Evolutionary conservation across 2,797 vertebrate genomes (phyloP), one percentile per base, ranked within the genome.

Genomic region (Mormyrus hasselquistii): DNA sequence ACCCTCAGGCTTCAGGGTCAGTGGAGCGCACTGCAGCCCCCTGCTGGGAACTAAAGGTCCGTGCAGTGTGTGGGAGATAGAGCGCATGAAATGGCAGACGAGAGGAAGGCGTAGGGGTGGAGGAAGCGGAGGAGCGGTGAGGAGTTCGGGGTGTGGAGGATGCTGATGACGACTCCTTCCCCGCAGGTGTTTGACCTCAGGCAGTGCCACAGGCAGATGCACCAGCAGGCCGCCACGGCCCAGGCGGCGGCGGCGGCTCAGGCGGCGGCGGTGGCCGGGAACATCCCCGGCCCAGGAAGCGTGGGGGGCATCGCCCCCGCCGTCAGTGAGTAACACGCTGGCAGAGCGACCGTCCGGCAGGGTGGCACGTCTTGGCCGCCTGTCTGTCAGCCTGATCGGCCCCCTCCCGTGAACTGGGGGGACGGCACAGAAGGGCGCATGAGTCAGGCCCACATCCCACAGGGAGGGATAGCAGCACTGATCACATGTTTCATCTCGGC

Each of bases 161-260:
- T 14, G 41, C 41, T 29, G 47, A 12, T 12, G 22, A n/a, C 47
- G 6, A 1, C 2, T 0, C 49, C 6, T 1, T 52, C n/a, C 49
- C 44, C 22, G 38, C 89, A 96, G 96, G 96, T 96, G 83, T 97
- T 96, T 25, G 96, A 95, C 92, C 93, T 96, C 87, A 92, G 95
- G 49, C 95, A 96, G 93, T 96, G 96, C 89, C 94, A 97, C 91
- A 93, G 96, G 34, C 96, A 97, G 94, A 97, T 97, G 96, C 96
- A 96, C 93, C 96, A 96, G 90, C 96, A 96, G 89, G 96, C 96
- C 0, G 96, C 96, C 0, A 96, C 96, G 0, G 96, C 96, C 0
- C 96, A 96, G 89, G 96, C 96, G 0, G 96, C 96, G 0, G 96
- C 96, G 0, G 95, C 96, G 0, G 96, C 96, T 0, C 96, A 97